Conservation (phyloP, 2,797 vertebrate species). For the Sebastolobus alascanus region DNA sequence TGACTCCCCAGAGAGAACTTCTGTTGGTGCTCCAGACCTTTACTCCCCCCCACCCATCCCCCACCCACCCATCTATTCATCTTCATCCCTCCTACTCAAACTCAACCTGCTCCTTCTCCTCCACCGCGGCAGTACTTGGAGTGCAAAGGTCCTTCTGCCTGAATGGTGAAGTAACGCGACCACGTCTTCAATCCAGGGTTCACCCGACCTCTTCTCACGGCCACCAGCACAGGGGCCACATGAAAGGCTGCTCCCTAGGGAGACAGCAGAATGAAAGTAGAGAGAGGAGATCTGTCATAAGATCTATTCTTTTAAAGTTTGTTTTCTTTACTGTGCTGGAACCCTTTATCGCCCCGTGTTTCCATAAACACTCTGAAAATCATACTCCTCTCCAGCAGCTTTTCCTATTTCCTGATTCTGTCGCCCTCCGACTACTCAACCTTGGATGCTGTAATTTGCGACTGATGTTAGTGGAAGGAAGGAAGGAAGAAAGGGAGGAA, state of each 20-base stretch:
- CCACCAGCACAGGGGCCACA: constrained; percentile 63
- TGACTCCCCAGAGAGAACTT: constrained; percentile 86
- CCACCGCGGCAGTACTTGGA: constrained; percentile 56
- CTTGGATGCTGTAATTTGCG: constrained; percentile 69
- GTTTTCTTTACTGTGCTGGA: constrained; percentile 24
- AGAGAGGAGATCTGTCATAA: constrained; percentile 40
- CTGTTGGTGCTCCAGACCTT: constrained; percentile 82
- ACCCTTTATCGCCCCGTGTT: constrained; percentile 43
- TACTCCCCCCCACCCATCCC: constrained; percentile 59
- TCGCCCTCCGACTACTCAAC: constrained; percentile 48
- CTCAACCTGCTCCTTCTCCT: constrained; percentile 78
- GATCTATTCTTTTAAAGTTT: constrained; percentile 17
- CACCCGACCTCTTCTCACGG: constrained; percentile 52
- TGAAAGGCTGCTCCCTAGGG: constrained; percentile 72
- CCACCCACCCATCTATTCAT: constrained; percentile 71
- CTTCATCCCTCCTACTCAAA: constrained; percentile 70
- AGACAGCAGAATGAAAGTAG: constrained; percentile 59
- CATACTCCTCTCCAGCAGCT: constrained; percentile 28
- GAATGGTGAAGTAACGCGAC: constrained; percentile 57
- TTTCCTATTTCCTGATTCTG: constrained; percentile 65
- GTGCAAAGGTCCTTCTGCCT: constrained; percentile 78
- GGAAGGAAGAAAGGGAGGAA: constrained; percentile 83
- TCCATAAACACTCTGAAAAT: constrained; percentile 48
- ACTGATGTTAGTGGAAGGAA: constrained; percentile 65
- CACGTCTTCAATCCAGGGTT: constrained; percentile 53